A percentile compares a stretch with the other conserved stretches of the same genome.
These are phyloP conservation scores for Poecilobothrus nobilitatus DNA, from an alignment of 2,888 invertebrate species.

Conservation along the genomic window DNA sequence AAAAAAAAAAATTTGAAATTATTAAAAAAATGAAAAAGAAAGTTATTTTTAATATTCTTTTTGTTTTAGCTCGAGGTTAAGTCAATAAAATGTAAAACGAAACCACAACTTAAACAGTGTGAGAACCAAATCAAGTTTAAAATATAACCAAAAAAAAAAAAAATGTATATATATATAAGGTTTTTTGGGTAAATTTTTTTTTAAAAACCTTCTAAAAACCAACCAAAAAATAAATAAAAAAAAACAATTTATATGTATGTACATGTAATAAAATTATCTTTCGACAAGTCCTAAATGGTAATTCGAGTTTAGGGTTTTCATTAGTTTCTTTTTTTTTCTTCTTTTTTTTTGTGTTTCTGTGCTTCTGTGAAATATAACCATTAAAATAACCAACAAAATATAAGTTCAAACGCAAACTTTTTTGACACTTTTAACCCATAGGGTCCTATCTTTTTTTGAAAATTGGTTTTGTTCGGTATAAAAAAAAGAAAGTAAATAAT, in stretches of 20 bases:
- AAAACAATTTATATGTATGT: not conserved
- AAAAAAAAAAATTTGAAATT: too few species aligned
- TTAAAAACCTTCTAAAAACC: too few species aligned
- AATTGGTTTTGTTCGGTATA: not conserved
- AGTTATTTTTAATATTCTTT: too few species aligned
- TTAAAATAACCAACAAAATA: not conserved
- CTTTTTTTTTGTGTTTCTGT: not conserved
- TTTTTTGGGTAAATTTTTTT: too few species aligned
- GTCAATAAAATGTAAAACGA: too few species aligned
- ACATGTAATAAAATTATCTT: not conserved
- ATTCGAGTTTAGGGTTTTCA: not conserved
- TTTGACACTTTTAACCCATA: conserved; percentile 4
- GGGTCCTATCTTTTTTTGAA: not conserved
- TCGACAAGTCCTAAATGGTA: conserved; percentile 4
- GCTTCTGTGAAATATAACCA: not conserved
- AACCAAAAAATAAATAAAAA: not conserved
- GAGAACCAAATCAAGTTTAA: too few species aligned
- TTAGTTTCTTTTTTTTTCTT: not conserved
- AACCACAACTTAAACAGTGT: too few species aligned
- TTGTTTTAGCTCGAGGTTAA: too few species aligned
- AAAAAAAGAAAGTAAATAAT: too few species aligned
- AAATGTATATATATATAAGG: not conserved
- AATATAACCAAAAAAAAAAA: not conserved
- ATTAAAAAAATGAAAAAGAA: too few species aligned
- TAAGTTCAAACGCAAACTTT: not conserved